phyloP scores from a whole-genome alignment of 2,888 invertebrate species.

The Drepanosiphum platanoidis region DNA sequence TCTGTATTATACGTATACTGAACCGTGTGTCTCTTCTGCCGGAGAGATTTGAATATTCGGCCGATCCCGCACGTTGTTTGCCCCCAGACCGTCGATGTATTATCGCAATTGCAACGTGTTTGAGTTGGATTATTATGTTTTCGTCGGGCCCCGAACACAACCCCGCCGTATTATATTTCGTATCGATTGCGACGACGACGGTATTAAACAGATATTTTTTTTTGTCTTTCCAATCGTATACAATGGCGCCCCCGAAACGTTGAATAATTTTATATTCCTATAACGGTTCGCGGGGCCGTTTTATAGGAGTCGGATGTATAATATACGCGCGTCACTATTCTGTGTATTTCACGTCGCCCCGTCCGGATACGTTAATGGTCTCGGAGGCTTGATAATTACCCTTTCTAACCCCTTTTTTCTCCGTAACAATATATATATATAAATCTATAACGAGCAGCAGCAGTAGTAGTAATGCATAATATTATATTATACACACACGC shows the following conservation, averaged over 20 bases:
- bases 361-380: neutral
- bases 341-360: neutral
- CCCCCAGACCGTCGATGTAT: too few species aligned
- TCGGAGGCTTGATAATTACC: conserved; percentile 4
- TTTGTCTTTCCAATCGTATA: too few species aligned
- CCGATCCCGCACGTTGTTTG: neutral
- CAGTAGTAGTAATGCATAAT: neutral
- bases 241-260: neutral
- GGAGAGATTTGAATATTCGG: neutral
- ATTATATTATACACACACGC: neutral
- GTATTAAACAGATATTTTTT: too few species aligned
- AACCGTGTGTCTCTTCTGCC: neutral
- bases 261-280: neutral
- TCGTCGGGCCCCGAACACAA: too few species aligned
- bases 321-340: neutral
- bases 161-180: too few species aligned
- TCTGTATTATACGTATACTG: neutral
- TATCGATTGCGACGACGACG: too few species aligned
- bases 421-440: neutral
- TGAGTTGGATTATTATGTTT: too few species aligned
- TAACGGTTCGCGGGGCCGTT: neutral
- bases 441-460: neutral
- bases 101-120: too few species aligned
- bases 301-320: conserved; percentile 9
- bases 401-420: neutral